Conservation (phyloP, 2,797 vertebrate genomes). For the Phalanger gymnotis region DNA sequence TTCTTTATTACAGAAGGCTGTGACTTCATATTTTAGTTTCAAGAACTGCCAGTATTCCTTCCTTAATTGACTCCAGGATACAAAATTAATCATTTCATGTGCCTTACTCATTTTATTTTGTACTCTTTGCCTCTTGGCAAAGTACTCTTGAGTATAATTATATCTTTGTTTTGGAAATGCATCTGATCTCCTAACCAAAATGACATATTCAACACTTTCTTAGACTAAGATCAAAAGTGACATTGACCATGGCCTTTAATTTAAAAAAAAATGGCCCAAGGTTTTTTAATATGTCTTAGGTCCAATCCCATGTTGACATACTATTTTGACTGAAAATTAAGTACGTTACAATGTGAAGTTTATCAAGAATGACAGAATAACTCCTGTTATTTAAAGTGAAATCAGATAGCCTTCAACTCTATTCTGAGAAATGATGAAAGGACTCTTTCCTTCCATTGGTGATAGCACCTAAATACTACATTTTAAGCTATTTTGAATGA, state of each 20-base stretch:
- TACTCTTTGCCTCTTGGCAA: constrained; percentile 29
- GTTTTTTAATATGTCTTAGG: constrained; percentile 14
- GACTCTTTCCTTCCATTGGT: background rate
- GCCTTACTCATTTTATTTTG: constrained; percentile 73
- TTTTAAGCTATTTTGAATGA: constrained; percentile 15
- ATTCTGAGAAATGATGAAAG: background rate
- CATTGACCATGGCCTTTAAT: constrained; percentile 20
- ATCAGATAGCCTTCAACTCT: background rate
- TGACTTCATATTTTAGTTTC: constrained; percentile 68
- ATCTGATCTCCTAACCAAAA: constrained; percentile 58
- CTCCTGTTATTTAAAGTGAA: constrained; percentile 33
- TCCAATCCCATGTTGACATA: background rate
- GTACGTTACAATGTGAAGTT: constrained; percentile 18
- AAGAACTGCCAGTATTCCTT: constrained; percentile 68
- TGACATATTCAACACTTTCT: constrained; percentile 75
- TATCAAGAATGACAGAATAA: constrained; percentile 1
- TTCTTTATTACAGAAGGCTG: constrained; percentile 69
- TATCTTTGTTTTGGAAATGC: constrained; percentile 72
- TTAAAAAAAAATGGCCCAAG: constrained; percentile 23
- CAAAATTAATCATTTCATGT: constrained; percentile 76
- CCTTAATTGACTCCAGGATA: constrained; percentile 73
- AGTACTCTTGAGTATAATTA: constrained; percentile 60
- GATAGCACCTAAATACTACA: constrained; percentile 10
- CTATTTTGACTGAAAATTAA: constrained; percentile 6
- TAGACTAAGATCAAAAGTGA: constrained; percentile 66